Conservation (phyloP, 2,888 invertebrate species). For the Prenolepis imparis region DNA sequence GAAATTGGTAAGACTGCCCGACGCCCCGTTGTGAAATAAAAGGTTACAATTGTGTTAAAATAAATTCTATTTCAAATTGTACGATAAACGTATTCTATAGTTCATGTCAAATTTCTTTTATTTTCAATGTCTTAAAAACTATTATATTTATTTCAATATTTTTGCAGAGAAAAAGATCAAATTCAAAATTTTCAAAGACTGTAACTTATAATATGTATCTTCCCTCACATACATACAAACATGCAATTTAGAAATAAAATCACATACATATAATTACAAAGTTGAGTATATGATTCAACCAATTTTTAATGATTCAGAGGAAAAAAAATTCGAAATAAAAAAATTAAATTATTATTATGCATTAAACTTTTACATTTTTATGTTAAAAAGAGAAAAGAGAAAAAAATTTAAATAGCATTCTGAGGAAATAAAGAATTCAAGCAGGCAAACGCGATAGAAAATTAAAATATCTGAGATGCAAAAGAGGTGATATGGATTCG, state of each 20-base stretch:
- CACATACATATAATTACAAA: neutral
- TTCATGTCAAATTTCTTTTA: neutral
- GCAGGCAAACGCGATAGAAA: neutral
- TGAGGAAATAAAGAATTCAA: neutral
- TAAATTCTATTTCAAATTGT: neutral
- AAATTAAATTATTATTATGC: neutral
- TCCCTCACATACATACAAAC: neutral
- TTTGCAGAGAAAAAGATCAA: neutral
- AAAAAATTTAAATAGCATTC: neutral
- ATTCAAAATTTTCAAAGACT: neutral
- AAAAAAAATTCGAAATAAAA: neutral
- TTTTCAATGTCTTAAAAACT: neutral
- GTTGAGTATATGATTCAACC: neutral
- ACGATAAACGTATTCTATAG: neutral
- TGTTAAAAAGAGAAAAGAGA: neutral
- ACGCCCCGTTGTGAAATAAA: neutral
- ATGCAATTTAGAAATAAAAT: neutral
- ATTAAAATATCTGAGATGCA: neutral
- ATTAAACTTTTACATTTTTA: neutral
- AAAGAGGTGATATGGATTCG: neutral
- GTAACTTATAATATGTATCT: neutral
- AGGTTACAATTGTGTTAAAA: conserved; percentile 13
- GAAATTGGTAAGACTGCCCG: neutral
- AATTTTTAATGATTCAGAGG: neutral
- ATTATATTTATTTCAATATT: neutral